A percentile compares a stretch with the other conserved stretches of the same genome.
These are phyloP conservation scores for Panopea generosa DNA, from an alignment of 2,888 invertebrate genomes.

Conservation along the genomic window DNA sequence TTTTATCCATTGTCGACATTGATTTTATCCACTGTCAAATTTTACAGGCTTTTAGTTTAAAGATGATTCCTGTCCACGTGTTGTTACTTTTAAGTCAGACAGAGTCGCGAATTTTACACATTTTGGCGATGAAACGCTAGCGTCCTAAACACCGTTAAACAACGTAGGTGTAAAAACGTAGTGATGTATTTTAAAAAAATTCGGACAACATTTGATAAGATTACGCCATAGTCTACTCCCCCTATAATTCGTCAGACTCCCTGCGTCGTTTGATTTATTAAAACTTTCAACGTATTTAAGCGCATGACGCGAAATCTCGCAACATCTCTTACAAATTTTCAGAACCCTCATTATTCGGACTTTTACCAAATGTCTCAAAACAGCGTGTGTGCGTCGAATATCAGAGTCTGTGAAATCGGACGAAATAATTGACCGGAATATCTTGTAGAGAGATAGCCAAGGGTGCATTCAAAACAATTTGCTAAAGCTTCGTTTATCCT, in stretches of 20 bases:
- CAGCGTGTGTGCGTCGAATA: constrained; percentile 35
- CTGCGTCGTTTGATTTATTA: constrained; percentile 12
- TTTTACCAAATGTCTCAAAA: background rate
- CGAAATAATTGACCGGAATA: constrained; percentile 37
- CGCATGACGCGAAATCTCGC: constrained; percentile 7
- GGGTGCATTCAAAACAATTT: constrained; percentile 21
- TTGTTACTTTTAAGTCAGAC: constrained; percentile 2
- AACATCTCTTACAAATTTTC: background rate
- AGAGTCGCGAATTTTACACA: constrained; percentile 31
- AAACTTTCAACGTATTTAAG: background rate
- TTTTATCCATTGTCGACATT: background rate
- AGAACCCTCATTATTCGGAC: background rate
- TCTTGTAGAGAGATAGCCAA: constrained; percentile 15
- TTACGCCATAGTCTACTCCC: constrained; percentile 11
- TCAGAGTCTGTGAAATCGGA: constrained; percentile 34
- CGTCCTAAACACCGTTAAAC: constrained; percentile 20
- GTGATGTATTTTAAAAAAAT: constrained; percentile 35
- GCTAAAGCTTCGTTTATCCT: constrained; percentile 6
- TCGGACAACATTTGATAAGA: constrained; percentile 20
- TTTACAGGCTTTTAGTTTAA: background rate
- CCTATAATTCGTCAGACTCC: constrained; percentile 19
- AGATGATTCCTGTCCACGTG: constrained; percentile 11
- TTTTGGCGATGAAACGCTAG: constrained; percentile 24
- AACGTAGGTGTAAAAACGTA: constrained; percentile 44
- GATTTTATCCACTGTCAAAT: background rate